Base-by-base conservation (phyloP, 2,888 invertebrate genomes). In the Ceraclea dissimilis region DNA sequence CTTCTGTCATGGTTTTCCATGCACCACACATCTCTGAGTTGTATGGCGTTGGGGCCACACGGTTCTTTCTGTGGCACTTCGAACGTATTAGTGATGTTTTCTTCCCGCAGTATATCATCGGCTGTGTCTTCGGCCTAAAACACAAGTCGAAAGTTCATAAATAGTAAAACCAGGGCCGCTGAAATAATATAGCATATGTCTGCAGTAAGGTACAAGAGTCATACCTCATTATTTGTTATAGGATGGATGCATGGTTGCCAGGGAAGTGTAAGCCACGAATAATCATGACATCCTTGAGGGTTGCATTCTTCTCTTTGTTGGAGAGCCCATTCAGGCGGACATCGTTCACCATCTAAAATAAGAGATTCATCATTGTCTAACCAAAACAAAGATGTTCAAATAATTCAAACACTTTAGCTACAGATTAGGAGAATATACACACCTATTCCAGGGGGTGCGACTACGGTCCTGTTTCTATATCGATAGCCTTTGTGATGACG, bases 251-350 rank as follows among this genome's bases (percentile, higher is more conserved):
- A 79, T 0, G 78, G 74, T 34, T 80, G 79, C 82, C 82, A 82
- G 0, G 81, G 81, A 0, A 81, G 74, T 2, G 80, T 75, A 13
- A 80, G 71, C 82, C 82, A 82, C 48, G 80, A 79, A 70, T 79
- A 82, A 0, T 80, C 79, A 21, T 78, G 76, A 63, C 81, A 81
- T 0, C 78, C 78, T 63, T 80, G 80, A 0, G 71, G 72, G 66
- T 81, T 80, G 66, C 82, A 82, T 0, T 78, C 73, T 62, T 81
- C 80, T 61, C 76, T 77, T 65, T 82, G 80, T 2, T 75, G 58
- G 54, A 81, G 68, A 63, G 79, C 79, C 53, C 79, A 78, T 62
- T 78, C 75, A 1, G 75, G 65, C 0, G 81, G 81, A 61, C 82
- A 82, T 0, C 76, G 74, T 70, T 79, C 79, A 17, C 81, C 81